Evolutionary conservation across 2,113 vertebrate species (phyloP), one percentile per base, ranked within the genome.

Genomic region (Haemorhous mexicanus): DNA sequence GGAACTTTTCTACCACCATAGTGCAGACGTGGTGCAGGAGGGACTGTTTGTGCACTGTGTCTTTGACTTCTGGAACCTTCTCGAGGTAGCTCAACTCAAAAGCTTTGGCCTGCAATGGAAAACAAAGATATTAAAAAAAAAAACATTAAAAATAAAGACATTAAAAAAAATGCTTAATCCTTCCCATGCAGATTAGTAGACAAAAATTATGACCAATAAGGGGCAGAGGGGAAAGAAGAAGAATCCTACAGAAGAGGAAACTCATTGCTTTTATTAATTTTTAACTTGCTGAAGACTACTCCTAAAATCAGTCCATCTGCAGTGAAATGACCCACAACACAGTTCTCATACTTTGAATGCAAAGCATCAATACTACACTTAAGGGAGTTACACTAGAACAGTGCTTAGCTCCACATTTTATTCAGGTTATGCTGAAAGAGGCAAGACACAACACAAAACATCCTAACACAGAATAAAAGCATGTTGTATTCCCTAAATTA

Each of bases 11-110:
- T 19, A 99, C 99, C 92, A 99, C 99, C 72, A 99, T 99, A 96
- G 99, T 98, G 96, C 99, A 99, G 96, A 98, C 98, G 0, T 99
- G 99, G 95, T 99, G 99, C 89, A 99, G 98, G 82, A 99, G 98
- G 2, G 99, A 99, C 97, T 99, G 99, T 96, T 99, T 99, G 78
- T 99, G 99, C 94, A 99, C 99, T 0, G 99, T 99, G 97, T 99
- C 99, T 98, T 99, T 99, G 75, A 99, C 99, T 97, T 99, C 99
- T 46, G 99, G 99, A 97, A 99, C 99, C 97, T 99, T 99, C 98
- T 99, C 99, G 97, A 99, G 98, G 98, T 99, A 99, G 97, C 98
- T 99, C 97, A 99, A 97, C 97, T 99, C 99, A 98, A 99, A 99
- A 61, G 99, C 99, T 98, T 99, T 99, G 82, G 99, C 99, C 99